Evolutionary conservation across 2,888 invertebrate species (phyloP), one percentile per base, ranked within the genome.

Genomic region (Kryphioiulus occultus): DNA sequence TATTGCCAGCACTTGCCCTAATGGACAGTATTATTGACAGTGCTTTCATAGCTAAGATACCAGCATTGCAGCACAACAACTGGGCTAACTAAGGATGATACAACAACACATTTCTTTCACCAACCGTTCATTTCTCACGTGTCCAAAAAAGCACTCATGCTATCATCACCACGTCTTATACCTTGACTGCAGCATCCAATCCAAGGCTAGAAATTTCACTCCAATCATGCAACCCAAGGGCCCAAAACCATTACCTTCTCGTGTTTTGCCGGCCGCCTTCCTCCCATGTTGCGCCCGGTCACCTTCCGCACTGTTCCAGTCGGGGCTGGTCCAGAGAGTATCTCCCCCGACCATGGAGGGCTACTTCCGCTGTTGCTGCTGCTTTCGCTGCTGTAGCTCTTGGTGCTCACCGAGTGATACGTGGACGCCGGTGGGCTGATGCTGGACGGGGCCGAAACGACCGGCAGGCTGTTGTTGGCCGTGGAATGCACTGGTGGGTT

Each of bases 241-340:
- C 44, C 15, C 26, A 9, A 12, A 7, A 32, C 22, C 86, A 90
- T 90, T 89, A 92, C 92, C 90, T 91, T 91, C 47, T 91, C 92
- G 89, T 95, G 95, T 91, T 95, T 95, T 88, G 94, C 94, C 22
- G 97, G 97, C 90, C 96, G 94, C 15, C 97, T 93, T 87, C 97
- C 97, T 88, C 97, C 97, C 94, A 96, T 95, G 92, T 96, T 96
- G 90, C 96, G 94, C 88, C 95, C 93, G 85, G 94, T 93, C 86
- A 83, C 89, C 12, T 88, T 59, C 2, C n/a, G 15, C 30, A 10
- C 12, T 0, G 89, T 15, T 32, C 86, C 84, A 12, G 86, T 89
- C 2, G 87, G 26, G 7, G 87, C 59, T 17, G 88, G 22, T 0
- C 89, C 88, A 17, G 87, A 30, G n/a, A 30, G 59, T 17, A 53